Evolutionary conservation across 2,797 vertebrate genomes (phyloP), one percentile per base, ranked within the genome.

Genomic region (Platyrinchus mystaceus): DNA sequence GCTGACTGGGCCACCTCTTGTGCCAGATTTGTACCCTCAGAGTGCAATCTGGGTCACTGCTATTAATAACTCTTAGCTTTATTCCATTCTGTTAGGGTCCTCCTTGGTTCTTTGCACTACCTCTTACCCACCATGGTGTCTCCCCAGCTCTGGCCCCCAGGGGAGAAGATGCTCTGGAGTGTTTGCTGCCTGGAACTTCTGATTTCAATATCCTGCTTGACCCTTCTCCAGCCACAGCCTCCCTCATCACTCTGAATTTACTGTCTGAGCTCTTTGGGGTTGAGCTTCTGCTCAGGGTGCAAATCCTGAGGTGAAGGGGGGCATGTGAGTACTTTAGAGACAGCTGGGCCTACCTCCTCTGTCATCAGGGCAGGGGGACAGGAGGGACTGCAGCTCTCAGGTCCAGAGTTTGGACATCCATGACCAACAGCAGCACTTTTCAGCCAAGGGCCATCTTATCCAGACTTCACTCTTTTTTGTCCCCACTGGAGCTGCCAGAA

Each of bases 41-140:
- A 53, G 81, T 71, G 69, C 82, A 91, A 94, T 90, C 84, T 85
- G 81, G 94, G 90, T 95, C 93, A 90, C 77, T 74, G 84, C 87
- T 92, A 84, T 95, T 94, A 92, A 95, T 94, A 93, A 77, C 75
- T 56, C 70, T 36, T 71, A 62, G 30, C 66, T 87, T 89, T 84
- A 46, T 56, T 82, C 63, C 55, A 11, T 59, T 84, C 83, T 55
- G 77, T n/a, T 18, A 9, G 47, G 52, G 37, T 36, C 37, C 68
- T 55, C 52, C 73, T 37, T 6, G 3, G 56, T 60, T 67, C 47
- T 68, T 76, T 23, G 3, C 39, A 11, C 18, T 0, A 0, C 7
- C 39, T 82, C 59, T 59, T 19, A 28, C 47, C 43, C 63, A 89
- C 90, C 62, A 26, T 0, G 0, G 55, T 4, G 15, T 46, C 56